These are phyloP conservation scores for Drosophila biarmipes DNA, from an alignment of 1,140 invertebrate genomes.

Conservation along the genomic window DNA sequence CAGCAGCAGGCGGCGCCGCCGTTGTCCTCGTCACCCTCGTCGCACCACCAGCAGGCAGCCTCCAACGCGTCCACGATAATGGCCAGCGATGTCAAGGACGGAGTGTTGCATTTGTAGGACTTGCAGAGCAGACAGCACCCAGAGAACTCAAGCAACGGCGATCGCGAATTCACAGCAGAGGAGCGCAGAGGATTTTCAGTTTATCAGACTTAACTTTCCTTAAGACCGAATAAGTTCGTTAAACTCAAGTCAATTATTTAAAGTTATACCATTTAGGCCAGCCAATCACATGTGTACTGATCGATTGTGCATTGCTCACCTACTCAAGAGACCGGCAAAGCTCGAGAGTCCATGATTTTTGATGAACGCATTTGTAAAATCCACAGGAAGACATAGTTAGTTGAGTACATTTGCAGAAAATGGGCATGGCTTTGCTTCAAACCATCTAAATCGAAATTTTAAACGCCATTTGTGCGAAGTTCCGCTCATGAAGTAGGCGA, in stretches of 20 bases:
- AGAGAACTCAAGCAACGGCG: constrained; percentile 11
- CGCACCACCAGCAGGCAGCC: constrained; percentile 74
- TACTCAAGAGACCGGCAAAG: constrained; percentile 2
- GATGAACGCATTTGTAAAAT: neutral
- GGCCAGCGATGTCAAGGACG: constrained; percentile 80
- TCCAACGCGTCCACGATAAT: constrained; percentile 78
- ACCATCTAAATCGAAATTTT: neutral
- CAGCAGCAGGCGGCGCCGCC: constrained; percentile 6
- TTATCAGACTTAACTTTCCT: constrained; percentile 12
- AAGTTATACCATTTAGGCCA: constrained; percentile 16
- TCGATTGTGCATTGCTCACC: constrained; percentile 7
- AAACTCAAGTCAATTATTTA: constrained; percentile 34
- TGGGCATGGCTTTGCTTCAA: neutral
- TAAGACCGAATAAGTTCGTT: constrained; percentile 13
- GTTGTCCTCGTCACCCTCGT: constrained; percentile 54
- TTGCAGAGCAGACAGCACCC: neutral
- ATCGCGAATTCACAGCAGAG: constrained; percentile 4
- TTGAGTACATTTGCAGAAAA: neutral
- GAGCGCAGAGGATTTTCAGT: constrained; percentile 16
- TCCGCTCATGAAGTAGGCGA: constrained; percentile 3
- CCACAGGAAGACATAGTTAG: neutral
- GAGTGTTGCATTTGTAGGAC: constrained; percentile 78
- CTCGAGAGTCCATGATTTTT: neutral
- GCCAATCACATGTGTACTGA: constrained; percentile 8
- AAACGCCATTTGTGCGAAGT: neutral